Evolutionary conservation across 1,140 invertebrate species (phyloP).

Genomic region (Teleogryllus occipitalis): DNA sequence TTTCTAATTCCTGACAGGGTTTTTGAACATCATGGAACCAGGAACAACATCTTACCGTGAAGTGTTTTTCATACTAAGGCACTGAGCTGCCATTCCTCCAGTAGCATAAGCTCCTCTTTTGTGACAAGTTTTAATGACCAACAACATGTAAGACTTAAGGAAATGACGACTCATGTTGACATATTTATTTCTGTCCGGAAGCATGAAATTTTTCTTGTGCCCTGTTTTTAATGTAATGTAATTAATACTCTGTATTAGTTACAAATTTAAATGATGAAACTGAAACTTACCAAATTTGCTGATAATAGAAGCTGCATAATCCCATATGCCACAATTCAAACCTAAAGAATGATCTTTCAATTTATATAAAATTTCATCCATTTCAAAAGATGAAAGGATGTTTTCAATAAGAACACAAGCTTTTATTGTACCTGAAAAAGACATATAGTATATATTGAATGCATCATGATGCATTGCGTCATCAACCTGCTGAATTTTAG

Average conservation of each 20-base stretch:
- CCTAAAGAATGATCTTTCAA: slow-evolving; percentile 58
- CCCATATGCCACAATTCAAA: slow-evolving; percentile 68
- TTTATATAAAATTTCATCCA: slow-evolving; percentile 60
- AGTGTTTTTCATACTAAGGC: slow-evolving; percentile 24
- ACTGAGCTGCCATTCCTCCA: slow-evolving; percentile 58
- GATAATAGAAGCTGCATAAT: slow-evolving; percentile 64
- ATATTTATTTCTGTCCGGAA: slow-evolving; percentile 61
- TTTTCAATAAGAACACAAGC: slow-evolving; percentile 67
- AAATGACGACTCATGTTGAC: slow-evolving; percentile 56
- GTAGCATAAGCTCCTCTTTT: slow-evolving; percentile 52
- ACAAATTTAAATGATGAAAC: neutral
- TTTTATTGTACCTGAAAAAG: slow-evolving; percentile 49
- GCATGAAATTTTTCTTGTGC: slow-evolving; percentile 45
- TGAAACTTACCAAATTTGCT: slow-evolving; percentile 50
- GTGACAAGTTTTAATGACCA: slow-evolving; percentile 55
- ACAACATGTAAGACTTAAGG: slow-evolving; percentile 51
- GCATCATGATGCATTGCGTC: neutral
- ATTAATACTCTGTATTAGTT: neutral
- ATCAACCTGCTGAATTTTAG: too few relatives aligned
- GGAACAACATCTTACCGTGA: too few relatives aligned
- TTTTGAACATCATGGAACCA: too few relatives aligned
- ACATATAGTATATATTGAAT: neutral
- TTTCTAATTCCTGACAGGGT: too few relatives aligned
- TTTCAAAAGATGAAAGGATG: slow-evolving; percentile 56
- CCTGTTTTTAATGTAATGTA: slow-evolving; percentile 33